A percentile compares a stretch with the other conserved stretches of the same genome.
phyloP scores from a whole-genome alignment of 2,888 invertebrate species.

The Oscheius sp. region DNA sequence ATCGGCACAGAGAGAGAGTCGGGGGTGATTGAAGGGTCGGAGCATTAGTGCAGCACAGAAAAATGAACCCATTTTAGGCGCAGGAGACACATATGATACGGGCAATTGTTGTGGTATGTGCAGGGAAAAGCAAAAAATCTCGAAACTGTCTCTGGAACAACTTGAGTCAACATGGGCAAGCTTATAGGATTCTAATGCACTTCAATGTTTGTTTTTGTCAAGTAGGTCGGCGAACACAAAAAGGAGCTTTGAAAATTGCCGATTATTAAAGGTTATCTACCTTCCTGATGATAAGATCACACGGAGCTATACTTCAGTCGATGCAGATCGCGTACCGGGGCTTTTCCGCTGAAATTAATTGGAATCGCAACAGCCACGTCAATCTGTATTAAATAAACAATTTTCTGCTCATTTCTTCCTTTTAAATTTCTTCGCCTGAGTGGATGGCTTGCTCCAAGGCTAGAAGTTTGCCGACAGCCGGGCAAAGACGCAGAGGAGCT shows the following conservation, averaged over 20 bases:
- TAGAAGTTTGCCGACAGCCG: neutral
- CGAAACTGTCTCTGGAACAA: slow-evolving; percentile 2
- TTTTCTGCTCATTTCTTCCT: too few species aligned
- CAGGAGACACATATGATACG: neutral
- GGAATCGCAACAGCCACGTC: neutral
- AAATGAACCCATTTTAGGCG: slow-evolving; percentile 3
- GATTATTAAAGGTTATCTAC: too few species aligned
- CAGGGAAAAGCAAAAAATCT: neutral
- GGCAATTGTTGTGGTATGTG: neutral
- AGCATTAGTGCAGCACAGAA: neutral
- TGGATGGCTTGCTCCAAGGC: neutral
- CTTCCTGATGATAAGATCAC: too few species aligned
- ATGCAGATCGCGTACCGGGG: too few species aligned
- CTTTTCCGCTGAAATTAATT: slow-evolving; percentile 6
- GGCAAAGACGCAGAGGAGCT: slow-evolving; percentile 13
- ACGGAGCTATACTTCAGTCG: too few species aligned
- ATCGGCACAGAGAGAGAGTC: neutral
- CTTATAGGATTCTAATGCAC: slow-evolving; percentile 7
- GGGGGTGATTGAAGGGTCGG: neutral
- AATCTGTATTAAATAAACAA: too few species aligned
- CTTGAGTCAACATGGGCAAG: slow-evolving; percentile 13
- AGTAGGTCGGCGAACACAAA: too few species aligned
- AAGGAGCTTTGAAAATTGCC: too few species aligned
- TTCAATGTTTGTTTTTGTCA: slow-evolving; percentile 1
- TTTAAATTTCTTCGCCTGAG: neutral